These are phyloP conservation scores for Hylaeus volcanicus DNA, from an alignment of 1,140 invertebrate species.

Conservation along the genomic window DNA sequence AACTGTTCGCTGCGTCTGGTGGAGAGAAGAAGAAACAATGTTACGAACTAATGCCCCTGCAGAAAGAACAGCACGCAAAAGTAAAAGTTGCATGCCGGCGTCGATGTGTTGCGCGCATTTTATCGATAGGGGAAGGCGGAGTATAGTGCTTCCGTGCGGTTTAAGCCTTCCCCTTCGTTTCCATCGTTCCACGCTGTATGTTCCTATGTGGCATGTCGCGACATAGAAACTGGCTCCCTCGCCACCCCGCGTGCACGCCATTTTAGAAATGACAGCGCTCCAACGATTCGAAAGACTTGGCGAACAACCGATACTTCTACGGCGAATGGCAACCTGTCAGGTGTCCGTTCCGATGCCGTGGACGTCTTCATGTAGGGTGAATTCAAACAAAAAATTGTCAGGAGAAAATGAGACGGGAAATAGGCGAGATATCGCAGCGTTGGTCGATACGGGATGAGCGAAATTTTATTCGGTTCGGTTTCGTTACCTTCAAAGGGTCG, in stretches of 20 bases:
- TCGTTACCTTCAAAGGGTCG: too few species aligned
- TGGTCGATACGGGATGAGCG: too few species aligned
- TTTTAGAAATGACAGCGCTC: slow-evolving; percentile 58
- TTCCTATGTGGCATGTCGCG: slow-evolving; percentile 33
- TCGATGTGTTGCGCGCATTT: slow-evolving; percentile 49
- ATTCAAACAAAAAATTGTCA: too few species aligned
- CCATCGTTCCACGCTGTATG: slow-evolving; percentile 17
- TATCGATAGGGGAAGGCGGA: slow-evolving; percentile 58
- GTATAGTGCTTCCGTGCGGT: slow-evolving; percentile 54
- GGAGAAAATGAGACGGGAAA: too few species aligned
- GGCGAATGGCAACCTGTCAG: neutral
- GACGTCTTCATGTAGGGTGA: too few species aligned
- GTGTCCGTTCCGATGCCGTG: neutral
- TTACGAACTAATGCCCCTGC: slow-evolving; percentile 23
- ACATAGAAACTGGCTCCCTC: slow-evolving; percentile 37
- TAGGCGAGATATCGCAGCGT: too few species aligned
- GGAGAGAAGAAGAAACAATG: neutral
- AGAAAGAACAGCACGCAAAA: slow-evolving; percentile 24
- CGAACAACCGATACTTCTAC: slow-evolving; percentile 29
- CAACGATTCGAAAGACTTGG: slow-evolving; percentile 6
- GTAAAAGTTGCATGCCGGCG: slow-evolving; percentile 34
- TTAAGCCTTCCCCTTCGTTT: slow-evolving; percentile 52
- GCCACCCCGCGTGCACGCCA: slow-evolving; percentile 40
- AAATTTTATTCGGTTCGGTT: too few species aligned
- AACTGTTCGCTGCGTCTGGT: neutral